These are phyloP conservation scores for Craseonycteris thonglongyai DNA, from an alignment of 2,113 vertebrate genomes.

Conservation along the genomic window DNA sequence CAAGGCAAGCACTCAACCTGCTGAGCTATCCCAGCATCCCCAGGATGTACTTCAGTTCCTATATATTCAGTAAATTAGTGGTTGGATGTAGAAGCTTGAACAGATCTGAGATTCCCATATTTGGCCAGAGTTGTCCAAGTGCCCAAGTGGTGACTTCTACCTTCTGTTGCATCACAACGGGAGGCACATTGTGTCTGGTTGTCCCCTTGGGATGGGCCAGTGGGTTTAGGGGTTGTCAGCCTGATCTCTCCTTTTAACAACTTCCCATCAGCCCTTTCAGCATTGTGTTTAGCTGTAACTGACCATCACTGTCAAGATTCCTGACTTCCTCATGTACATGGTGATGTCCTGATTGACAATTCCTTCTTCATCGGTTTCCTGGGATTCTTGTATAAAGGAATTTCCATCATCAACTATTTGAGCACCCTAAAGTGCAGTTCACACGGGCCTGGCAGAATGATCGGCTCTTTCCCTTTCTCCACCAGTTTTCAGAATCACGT, in stretches of 20 bases:
- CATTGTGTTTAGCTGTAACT: neutral
- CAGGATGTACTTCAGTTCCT: no score
- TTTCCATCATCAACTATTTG: neutral
- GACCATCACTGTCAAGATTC: neutral
- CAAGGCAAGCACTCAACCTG: no score
- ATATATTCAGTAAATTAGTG: neutral
- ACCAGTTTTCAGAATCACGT: neutral
- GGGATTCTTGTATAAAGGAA: neutral
- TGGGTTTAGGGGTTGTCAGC: neutral
- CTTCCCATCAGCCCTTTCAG: neutral
- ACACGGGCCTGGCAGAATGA: neutral
- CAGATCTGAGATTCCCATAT: neutral
- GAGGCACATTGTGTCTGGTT: rapidly evolving
- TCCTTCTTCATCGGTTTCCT: neutral
- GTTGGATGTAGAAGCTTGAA: neutral
- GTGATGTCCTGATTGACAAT: no score
- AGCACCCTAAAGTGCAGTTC: neutral
- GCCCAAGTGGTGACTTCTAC: no score
- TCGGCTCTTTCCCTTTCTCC: neutral
- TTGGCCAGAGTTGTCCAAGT: neutral
- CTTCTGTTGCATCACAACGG: rapidly evolving
- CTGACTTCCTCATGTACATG: neutral
- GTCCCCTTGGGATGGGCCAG: neutral
- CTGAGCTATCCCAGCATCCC: no score
- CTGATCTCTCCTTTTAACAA: neutral